Base-by-base conservation (phyloP, 2,113 vertebrate genomes). In the Petroica traversi region DNA sequence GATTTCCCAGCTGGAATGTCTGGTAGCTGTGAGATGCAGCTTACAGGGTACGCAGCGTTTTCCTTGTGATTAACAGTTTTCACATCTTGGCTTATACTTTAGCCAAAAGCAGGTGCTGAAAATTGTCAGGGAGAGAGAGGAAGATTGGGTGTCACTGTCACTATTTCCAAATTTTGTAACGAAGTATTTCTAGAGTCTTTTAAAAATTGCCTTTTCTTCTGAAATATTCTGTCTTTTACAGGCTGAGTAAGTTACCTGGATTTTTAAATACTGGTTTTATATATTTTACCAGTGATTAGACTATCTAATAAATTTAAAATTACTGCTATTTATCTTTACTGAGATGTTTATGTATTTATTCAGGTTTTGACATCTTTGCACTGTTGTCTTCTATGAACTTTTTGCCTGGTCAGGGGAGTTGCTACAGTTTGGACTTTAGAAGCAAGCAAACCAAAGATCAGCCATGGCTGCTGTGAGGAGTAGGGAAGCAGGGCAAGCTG, bases 81-180 rank as follows among this genome's bases (percentile, higher is more conserved):
- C 43, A 88, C 46, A 62, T 67, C 92, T 74, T 91, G 83, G 59
- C 64, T 92, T 92, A 23, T 81, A 55, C 68, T 89, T 88, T 11
- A 94, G 79, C 48, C 74, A 51, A 87, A 89, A 81, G 64, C 64
- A 86, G 86, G 80, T 91, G 86, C 52, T 88, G 68, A 84, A 92
- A 92, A 86, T 80, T 92, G 43, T 71, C 43, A 40, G 59, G 22
- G 48, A 77, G 57, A 74, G n/a, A 33, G 33, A 31, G 36, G 59
- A 67, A 93, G 84, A 48, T 1, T 63, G 63, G 17, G 28, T 61
- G 25, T 77, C 79, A 69, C 55, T 69, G 83, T 25, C n/a, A 43
- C 51, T 59, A 28, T 59, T 92, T 75, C 41, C 38, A 57, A 22
- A 24, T 67, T 94, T 91, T 67, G n/a, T 67, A n/a, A 67, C 61